These are phyloP conservation scores for Enteromius thamalakanensis DNA, from an alignment of 2,797 vertebrate genomes.

Conservation along the genomic window DNA sequence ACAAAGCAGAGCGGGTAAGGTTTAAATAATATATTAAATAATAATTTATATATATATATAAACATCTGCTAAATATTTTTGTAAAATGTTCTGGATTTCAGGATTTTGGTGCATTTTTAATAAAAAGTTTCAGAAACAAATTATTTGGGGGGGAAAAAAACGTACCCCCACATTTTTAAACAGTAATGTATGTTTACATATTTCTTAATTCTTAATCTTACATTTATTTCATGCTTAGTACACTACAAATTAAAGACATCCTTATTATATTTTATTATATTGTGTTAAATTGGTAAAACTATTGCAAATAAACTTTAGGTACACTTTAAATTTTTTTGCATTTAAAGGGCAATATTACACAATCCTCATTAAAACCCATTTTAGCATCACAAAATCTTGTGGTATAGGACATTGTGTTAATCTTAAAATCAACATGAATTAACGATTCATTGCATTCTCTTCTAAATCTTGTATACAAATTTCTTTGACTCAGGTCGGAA, in stretches of 20 bases:
- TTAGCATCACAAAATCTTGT: background rate
- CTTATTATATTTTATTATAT: too few relatives aligned
- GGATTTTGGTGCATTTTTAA: background rate
- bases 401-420: background rate
- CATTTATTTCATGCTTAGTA: too few relatives aligned
- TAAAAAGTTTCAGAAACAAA: background rate
- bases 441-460: background rate
- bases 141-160: background rate
- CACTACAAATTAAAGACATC: too few relatives aligned
- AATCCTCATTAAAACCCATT: too few relatives aligned
- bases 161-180: background rate
- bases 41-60: too few relatives aligned
- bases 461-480: background rate
- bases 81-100: background rate
- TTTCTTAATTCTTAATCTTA: background rate
- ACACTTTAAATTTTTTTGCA: too few relatives aligned
- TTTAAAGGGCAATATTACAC: too few relatives aligned
- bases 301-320: too few relatives aligned
- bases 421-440: background rate
- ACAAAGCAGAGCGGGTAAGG: constrained; percentile 95
- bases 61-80: background rate
- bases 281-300: too few relatives aligned
- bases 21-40: background rate
- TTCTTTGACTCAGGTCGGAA: constrained; percentile 85
- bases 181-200: background rate